These are phyloP conservation scores for Hoplodrina blanda DNA, from an alignment of 2,888 invertebrate species.

Conservation along the genomic window DNA sequence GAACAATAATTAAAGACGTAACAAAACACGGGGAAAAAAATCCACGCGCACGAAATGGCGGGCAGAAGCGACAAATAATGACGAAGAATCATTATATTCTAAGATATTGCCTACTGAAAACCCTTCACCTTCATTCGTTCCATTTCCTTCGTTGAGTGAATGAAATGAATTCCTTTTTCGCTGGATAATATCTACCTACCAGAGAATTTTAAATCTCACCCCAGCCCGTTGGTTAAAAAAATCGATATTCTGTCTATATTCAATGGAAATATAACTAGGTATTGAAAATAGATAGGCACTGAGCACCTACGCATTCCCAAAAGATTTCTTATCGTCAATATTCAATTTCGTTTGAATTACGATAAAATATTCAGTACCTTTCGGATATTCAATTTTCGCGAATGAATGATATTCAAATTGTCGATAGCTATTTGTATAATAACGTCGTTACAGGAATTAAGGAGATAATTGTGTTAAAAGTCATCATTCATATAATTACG, in stretches of 20 bases:
- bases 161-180: slow-evolving; percentile 34
- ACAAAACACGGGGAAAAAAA: too few species aligned
- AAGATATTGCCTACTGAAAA: slow-evolving; percentile 3
- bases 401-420: slow-evolving; percentile 57
- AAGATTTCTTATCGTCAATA: slow-evolving; percentile 50
- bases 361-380: slow-evolving; percentile 50
- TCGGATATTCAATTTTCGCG: slow-evolving; percentile 51
- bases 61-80: background rate
- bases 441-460: slow-evolving; percentile 40
- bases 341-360: slow-evolving; percentile 52
- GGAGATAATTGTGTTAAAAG: slow-evolving; percentile 36
- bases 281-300: slow-evolving; percentile 9
- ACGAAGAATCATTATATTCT: slow-evolving; percentile 1
- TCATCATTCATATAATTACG: slow-evolving; percentile 41
- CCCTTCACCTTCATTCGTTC: slow-evolving; percentile 11
- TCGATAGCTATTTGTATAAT: slow-evolving; percentile 53
- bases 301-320: slow-evolving; percentile 23
- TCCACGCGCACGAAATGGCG: too few species aligned
- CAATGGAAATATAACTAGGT: background rate
- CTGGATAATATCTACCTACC: slow-evolving; percentile 25
- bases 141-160: slow-evolving; percentile 30
- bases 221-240: slow-evolving; percentile 12
- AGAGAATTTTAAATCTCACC: slow-evolving; percentile 27
- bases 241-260: slow-evolving; percentile 9
- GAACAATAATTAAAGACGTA: too few species aligned